phyloP scores from a whole-genome alignment of 2,888 invertebrate genomes.

The Drosophila dives region DNA sequence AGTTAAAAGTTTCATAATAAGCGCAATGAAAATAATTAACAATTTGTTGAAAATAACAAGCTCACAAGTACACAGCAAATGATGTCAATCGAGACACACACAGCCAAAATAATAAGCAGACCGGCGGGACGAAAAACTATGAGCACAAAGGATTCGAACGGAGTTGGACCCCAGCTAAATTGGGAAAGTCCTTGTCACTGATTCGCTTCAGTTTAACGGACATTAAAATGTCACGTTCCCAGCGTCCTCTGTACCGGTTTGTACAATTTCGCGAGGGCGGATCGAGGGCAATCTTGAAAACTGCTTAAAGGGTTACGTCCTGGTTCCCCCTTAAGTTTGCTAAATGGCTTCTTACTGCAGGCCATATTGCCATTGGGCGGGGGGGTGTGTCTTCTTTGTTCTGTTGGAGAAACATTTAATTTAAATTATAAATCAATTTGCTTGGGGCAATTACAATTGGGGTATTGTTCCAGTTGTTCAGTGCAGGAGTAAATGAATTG shows the following conservation, averaged over 20 bases:
- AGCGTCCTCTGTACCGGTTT: constrained; percentile 45
- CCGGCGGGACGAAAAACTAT: constrained; percentile 37
- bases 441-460: constrained; percentile 32
- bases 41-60: constrained; percentile 74
- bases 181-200: constrained; percentile 13
- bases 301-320: constrained; percentile 57
- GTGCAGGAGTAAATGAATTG: background rate
- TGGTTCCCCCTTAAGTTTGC: constrained; percentile 24
- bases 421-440: constrained; percentile 70
- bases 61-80: constrained; percentile 59
- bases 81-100: constrained; percentile 60
- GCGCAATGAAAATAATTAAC: constrained; percentile 79
- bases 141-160: constrained; percentile 24
- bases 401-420: constrained; percentile 54
- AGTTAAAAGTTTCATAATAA: constrained; percentile 70
- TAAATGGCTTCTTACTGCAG: constrained; percentile 40
- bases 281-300: constrained; percentile 34
- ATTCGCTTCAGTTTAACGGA: constrained; percentile 18
- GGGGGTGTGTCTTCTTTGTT: constrained; percentile 23
- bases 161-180: constrained; percentile 19
- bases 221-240: constrained; percentile 60
- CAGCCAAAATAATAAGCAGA: background rate
- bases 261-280: constrained; percentile 32
- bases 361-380: background rate
- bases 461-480: constrained; percentile 3